A percentile compares a stretch with the other conserved stretches of the same genome.
phyloP scores from a whole-genome alignment of 2,797 vertebrate species.

The Molossus molossus region DNA sequence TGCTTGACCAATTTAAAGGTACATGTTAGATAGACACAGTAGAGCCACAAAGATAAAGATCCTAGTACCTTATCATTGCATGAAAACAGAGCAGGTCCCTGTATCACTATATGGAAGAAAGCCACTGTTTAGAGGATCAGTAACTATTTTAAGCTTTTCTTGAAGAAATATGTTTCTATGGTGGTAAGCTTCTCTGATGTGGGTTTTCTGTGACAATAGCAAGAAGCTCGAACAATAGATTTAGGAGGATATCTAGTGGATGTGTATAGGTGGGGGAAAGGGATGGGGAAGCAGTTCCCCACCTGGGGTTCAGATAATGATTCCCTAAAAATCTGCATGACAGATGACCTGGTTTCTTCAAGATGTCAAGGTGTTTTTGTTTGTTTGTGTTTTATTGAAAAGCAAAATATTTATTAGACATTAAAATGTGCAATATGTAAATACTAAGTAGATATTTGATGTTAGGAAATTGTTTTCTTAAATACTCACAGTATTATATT shows the following conservation, averaged over 20 bases:
- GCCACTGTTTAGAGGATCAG: neutral
- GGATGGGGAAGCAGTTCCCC: too few species aligned
- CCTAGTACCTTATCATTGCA: too few species aligned
- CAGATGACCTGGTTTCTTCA: neutral
- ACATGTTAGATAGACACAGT: neutral
- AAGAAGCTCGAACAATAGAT: constrained; percentile 1
- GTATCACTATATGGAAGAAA: neutral
- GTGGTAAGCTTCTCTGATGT: neutral
- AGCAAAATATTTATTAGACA: constrained; percentile 24
- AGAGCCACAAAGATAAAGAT: neutral
- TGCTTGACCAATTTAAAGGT: neutral
- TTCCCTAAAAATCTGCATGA: neutral
- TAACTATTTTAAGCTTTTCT: neutral
- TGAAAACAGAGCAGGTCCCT: neutral
- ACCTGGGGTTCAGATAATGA: neutral
- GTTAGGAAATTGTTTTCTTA: constrained; percentile 10
- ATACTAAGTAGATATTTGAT: neutral
- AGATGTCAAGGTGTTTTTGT: neutral
- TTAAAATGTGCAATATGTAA: neutral
- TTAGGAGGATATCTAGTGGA: neutral
- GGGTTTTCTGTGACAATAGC: neutral
- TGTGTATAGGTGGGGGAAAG: neutral
- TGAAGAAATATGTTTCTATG: neutral
- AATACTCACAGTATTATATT: neutral
- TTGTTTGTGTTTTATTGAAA: neutral